phyloP scores from a whole-genome alignment of 1,140 invertebrate genomes.

The Drosophila sturtevanti region DNA sequence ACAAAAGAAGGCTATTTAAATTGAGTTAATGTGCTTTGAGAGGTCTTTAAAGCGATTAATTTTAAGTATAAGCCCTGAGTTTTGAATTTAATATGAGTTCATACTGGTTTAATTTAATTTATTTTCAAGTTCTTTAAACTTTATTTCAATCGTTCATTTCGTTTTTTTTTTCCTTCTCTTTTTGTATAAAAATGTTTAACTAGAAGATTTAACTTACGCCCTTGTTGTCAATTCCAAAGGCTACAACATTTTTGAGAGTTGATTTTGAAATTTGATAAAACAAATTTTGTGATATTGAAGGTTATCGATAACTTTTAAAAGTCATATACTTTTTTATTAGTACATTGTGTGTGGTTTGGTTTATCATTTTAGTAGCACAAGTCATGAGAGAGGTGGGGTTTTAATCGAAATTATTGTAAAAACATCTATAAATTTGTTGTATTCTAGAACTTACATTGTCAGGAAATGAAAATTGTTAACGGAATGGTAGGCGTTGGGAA shows the following conservation, averaged over 20 bases:
- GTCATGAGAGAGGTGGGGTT: too few species aligned
- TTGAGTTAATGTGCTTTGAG: neutral
- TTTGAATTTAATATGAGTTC: neutral
- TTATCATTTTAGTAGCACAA: too few species aligned
- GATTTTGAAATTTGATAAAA: too few species aligned
- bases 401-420: too few species aligned
- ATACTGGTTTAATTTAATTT: neutral
- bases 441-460: too few species aligned
- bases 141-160: neutral
- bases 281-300: too few species aligned
- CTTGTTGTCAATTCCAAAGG: neutral
- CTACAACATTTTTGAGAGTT: neutral
- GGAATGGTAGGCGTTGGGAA: too few species aligned
- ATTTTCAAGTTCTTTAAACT: neutral
- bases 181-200: neutral
- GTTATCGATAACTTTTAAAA: too few species aligned
- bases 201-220: neutral
- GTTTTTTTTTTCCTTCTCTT: neutral
- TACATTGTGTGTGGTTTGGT: too few species aligned
- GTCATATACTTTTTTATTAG: too few species aligned
- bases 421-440: too few species aligned
- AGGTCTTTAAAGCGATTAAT: slow-evolving; percentile 2
- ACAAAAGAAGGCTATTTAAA: neutral
- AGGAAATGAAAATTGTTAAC: too few species aligned
- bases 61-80: slow-evolving; percentile 1